Evolutionary conservation across 2,113 vertebrate species (phyloP), one percentile per base, ranked within the genome.

Genomic region (Poeciliopsis prolifica): DNA sequence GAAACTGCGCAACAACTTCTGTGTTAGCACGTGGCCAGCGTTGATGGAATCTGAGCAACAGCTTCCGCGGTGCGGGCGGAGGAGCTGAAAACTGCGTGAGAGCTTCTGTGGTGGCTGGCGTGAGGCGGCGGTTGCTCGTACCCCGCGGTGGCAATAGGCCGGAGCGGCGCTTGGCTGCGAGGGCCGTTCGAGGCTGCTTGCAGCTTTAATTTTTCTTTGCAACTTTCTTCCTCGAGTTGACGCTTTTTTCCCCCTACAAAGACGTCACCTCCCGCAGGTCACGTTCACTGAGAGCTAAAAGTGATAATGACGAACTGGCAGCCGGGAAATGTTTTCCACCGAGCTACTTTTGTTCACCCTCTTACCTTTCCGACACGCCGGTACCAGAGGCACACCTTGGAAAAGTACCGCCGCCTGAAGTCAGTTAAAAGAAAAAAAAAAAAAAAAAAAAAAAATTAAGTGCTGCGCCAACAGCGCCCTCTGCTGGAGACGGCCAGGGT

Each of bases 401-500:
- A 72, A 82, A 88, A 91, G 9, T 83, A 76, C 87, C 44, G 0
- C 1, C 24, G 11, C 26, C 54, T 65, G 75, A 42, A 63, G 61
- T 26, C 81, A 74, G 26, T 40, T 70, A 69, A 33, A 51, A 12
- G 26, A 17, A 22, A 29, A 62, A 48, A 11, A 63, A 30, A 42
- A 58, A 58, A 51, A 19, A 62, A 48, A 9, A 63, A 30, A 42
- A 58, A 58, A 58, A 19, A 61, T 62, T 35, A 19, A 68, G 79
- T 58, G 7, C 8, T 75, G 68, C 65, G 42, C 37, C 31, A 60
- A 77, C 67, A 87, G 89, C 77, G 10, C 70, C 85, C 76, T 90
- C 91, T 90, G 90, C 85, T 87, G 91, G 86, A 61, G 2, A 4
- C n/a, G 51, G 0, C 2, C 5, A 22, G 1, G 29, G 81, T 3